Percentiles rank a stretch among this genome's conserved stretches.
phyloP scores from a whole-genome alignment of 1,140 invertebrate species.

The Drosophila pectinifera region DNA sequence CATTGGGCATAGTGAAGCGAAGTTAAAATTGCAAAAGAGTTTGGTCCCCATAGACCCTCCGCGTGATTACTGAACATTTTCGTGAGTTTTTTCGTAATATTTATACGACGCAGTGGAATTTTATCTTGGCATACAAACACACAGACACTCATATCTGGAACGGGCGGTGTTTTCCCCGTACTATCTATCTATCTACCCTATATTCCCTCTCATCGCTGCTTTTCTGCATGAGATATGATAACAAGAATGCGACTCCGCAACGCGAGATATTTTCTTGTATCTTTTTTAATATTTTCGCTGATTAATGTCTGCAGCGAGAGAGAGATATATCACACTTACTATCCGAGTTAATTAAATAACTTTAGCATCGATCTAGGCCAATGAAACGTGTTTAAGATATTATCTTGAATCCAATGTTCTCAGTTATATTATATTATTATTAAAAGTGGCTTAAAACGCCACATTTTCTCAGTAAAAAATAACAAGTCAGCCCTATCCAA shows the following conservation, averaged over 20 bases:
- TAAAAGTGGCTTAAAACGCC: background rate
- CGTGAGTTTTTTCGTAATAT: constrained; percentile 20
- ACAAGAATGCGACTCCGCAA: constrained; percentile 29
- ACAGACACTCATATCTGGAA: background rate
- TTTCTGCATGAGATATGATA: constrained; percentile 29
- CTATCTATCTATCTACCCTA: constrained; percentile 22
- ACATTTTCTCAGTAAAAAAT: too few relatives aligned
- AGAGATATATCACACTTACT: background rate
- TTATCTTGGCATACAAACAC: constrained; percentile 22
- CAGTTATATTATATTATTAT: background rate
- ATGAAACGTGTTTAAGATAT: background rate
- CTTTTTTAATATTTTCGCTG: constrained; percentile 3
- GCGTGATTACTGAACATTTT: constrained; percentile 9
- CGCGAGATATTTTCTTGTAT: constrained; percentile 18
- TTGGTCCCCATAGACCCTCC: background rate
- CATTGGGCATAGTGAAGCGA: background rate
- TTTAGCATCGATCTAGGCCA: background rate
- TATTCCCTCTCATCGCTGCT: background rate
- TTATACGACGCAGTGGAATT: constrained; percentile 27
- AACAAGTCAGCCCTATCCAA: too few relatives aligned
- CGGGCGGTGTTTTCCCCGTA: constrained; percentile 8
- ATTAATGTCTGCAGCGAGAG: constrained; percentile 1
- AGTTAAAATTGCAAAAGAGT: background rate
- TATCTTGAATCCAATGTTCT: too few relatives aligned
- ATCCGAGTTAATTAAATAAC: constrained; percentile 3